Base-by-base conservation (phyloP, 2,888 invertebrate species). In the Neoascia interrupta region DNA sequence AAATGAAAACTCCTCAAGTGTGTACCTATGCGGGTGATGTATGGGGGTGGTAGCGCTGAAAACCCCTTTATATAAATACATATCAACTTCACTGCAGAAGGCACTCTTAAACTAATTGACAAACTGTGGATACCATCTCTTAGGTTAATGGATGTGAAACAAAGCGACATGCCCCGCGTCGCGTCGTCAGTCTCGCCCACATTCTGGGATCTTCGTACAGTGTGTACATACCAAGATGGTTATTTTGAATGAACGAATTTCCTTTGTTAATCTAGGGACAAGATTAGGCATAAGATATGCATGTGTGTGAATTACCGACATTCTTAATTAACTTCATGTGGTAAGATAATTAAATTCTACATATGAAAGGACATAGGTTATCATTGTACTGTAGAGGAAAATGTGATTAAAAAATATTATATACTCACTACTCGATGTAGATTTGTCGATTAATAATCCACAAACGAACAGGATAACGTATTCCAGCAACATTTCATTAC, bases 401-500 rank as follows among this genome's bases (percentile, higher is more conserved):
- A n/a, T n/a, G 6, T 19, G 37, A 47, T 37, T 23, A 23, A 64
- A 47, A 4, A 11, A 47, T 28, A 41, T 21, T 8, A 28, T 15
- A 16, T 70, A 83, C 82, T 83, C 81, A 83, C 82, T 82, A 73
- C 82, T 82, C 63, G 82, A 47, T 37, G 81, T 80, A 73, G 81
- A 74, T 72, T 37, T 72, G 64, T 60, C 39, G 66, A 82, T 74
- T 23, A 85, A 84, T 88, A 88, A 87, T 88, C 88, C 88, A 85
- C 88, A 86, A 84, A 87, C 83, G 82, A 87, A 84, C 85, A 86
- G 83, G 84, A 85, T 85, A 83, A 86, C 82, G 86, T 88, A 86
- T 88, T 88, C 88, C 87, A 88, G 87, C 88, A 88, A 88, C 88
- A 88, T 88, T 86, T 87, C 88, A 87, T 87, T 73, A 82, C 82